Percentiles rank a stretch among this genome's conserved stretches.
These are phyloP conservation scores for Lepisosteus osseus DNA, from an alignment of 2,113 vertebrate species.

Conservation along the genomic window DNA sequence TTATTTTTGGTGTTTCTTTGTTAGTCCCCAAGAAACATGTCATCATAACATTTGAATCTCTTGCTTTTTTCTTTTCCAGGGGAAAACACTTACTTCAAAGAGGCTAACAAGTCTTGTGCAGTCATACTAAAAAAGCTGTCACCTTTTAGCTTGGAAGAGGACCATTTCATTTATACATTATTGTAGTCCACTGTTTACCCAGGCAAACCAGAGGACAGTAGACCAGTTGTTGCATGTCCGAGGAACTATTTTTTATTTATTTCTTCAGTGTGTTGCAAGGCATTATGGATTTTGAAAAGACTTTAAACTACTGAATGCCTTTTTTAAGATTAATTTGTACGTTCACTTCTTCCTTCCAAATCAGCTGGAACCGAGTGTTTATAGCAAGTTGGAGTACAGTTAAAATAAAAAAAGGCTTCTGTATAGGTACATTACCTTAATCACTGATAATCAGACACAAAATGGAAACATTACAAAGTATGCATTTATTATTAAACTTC, in stretches of 20 bases:
- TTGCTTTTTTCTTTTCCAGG: slow-evolving; percentile 70
- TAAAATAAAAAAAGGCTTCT: slow-evolving; percentile 56
- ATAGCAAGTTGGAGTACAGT: slow-evolving; percentile 67
- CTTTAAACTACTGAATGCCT: slow-evolving; percentile 61
- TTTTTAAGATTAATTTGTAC: slow-evolving; percentile 64
- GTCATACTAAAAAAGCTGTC: slow-evolving; percentile 82
- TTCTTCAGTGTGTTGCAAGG: slow-evolving; percentile 68
- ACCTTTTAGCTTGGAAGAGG: slow-evolving; percentile 70
- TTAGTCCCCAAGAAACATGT: too few species aligned
- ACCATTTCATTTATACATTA: slow-evolving; percentile 73
- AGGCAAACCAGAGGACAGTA: slow-evolving; percentile 67
- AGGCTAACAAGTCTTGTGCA: slow-evolving; percentile 86
- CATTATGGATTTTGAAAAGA: slow-evolving; percentile 68
- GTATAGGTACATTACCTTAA: slow-evolving; percentile 46
- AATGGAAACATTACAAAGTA: slow-evolving; percentile 68
- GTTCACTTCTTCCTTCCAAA: slow-evolving; percentile 65
- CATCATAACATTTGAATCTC: slow-evolving; percentile 24
- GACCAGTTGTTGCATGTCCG: slow-evolving; percentile 89
- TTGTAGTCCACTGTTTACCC: slow-evolving; percentile 74
- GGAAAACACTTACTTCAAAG: slow-evolving; percentile 80
- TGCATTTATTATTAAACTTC: slow-evolving; percentile 69
- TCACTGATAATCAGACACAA: slow-evolving; percentile 68
- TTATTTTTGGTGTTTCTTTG: too few species aligned
- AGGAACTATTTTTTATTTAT: slow-evolving; percentile 68
- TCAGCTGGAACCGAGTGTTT: slow-evolving; percentile 67